phyloP scores from a whole-genome alignment of 2,113 vertebrate species.

The Mirza zaza region DNA sequence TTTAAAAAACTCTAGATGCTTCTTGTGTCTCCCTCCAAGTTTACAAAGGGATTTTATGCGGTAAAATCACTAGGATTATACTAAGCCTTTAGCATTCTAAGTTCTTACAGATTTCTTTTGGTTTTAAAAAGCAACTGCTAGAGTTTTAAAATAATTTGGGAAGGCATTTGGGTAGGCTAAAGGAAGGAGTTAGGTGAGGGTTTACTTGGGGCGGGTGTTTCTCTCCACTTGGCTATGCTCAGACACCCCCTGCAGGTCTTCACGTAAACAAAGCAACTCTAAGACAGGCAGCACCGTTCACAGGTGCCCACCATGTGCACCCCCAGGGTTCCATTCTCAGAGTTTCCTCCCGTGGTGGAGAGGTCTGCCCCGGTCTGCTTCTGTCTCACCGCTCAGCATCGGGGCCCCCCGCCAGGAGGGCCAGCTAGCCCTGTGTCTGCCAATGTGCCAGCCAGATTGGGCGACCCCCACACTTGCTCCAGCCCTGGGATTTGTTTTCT shows the following conservation, averaged over 20 bases:
- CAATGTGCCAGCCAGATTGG: not conserved
- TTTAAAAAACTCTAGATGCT: not conserved
- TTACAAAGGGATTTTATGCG: not conserved
- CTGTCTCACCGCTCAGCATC: not conserved
- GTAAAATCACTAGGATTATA: not conserved
- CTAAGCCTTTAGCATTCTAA: not conserved
- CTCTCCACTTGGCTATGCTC: not conserved
- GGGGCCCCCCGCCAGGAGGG: not conserved
- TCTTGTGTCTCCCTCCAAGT: not conserved
- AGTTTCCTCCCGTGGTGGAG: not conserved
- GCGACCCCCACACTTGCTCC: not conserved
- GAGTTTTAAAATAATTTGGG: not conserved
- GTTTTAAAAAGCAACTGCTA: not conserved
- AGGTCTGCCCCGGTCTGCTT: not conserved
- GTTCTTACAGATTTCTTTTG: not conserved
- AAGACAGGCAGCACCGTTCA: not conserved
- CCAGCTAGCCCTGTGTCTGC: not conserved
- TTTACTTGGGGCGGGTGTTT: not conserved
- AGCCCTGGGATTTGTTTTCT: not conserved
- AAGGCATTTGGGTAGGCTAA: not conserved
- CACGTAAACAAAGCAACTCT: not conserved
- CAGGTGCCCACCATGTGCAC: rapidly evolving
- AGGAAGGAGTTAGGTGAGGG: not conserved
- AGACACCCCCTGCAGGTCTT: not conserved
- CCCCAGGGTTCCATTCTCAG: not conserved